Evolutionary conservation across 2,113 vertebrate genomes (phyloP).

Genomic region (Corvus hawaiiensis): DNA sequence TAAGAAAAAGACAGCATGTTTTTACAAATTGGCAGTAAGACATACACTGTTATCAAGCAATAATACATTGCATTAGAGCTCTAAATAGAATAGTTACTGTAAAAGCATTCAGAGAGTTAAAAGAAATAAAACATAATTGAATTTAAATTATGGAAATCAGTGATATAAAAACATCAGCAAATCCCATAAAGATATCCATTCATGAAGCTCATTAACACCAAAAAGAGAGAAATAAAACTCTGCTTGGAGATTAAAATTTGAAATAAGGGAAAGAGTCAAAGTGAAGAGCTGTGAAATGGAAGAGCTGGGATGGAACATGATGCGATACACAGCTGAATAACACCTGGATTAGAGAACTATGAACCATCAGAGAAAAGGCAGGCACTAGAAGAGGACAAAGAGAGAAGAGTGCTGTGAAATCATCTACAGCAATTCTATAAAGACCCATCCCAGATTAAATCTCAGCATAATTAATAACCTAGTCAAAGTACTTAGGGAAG

Average conservation of each 20-base stretch:
- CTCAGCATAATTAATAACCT: not conserved
- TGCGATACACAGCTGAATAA: not conserved
- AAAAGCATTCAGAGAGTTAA: not conserved
- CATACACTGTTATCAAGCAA: not conserved
- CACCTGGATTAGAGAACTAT: not conserved
- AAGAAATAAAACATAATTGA: not conserved
- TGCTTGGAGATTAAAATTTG: not conserved
- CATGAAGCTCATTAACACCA: not conserved
- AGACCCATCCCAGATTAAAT: not conserved
- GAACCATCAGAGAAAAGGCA: not conserved
- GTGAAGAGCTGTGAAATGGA: not conserved
- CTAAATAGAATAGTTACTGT: not conserved
- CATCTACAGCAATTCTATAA: not conserved
- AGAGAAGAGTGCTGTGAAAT: not conserved
- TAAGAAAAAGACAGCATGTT: not conserved
- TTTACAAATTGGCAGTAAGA: not conserved
- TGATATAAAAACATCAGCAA: not conserved
- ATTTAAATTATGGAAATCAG: not conserved
- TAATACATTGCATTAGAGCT: not conserved
- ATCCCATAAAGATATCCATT: not conserved
- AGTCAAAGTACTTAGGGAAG: not conserved
- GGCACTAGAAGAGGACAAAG: not conserved
- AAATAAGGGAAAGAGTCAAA: not conserved
- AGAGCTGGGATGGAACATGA: not conserved
- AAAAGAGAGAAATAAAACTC: not conserved